These are phyloP conservation scores for Tuta absoluta DNA, from an alignment of 2,888 invertebrate species.

Conservation along the genomic window DNA sequence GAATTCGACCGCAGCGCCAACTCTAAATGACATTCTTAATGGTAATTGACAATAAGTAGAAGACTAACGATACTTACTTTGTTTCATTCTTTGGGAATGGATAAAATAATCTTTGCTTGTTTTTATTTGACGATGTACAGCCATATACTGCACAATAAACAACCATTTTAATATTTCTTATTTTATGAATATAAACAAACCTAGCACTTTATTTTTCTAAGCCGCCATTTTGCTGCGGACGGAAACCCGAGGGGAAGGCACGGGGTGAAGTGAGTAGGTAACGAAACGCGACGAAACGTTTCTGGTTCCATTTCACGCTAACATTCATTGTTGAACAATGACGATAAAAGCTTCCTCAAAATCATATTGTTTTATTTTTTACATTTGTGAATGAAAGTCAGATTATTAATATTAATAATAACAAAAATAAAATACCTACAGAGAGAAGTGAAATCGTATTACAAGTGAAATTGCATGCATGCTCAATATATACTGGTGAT, in stretches of 20 bases:
- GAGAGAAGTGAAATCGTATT: too few relatives aligned
- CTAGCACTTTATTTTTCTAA: not conserved
- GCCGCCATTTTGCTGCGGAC: constrained; percentile 15
- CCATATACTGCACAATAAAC: constrained; percentile 16
- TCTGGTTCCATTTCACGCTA: not conserved
- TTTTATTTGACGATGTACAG: constrained; percentile 12
- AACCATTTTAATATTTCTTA: constrained; percentile 17
- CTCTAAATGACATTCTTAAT: not conserved
- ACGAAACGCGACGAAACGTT: not conserved
- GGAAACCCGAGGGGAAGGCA: not conserved
- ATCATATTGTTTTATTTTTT: too few relatives aligned
- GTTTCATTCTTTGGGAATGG: constrained; percentile 15
- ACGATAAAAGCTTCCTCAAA: too few relatives aligned
- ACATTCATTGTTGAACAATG: not conserved
- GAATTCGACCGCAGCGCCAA: not conserved
- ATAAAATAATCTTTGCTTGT: constrained; percentile 10
- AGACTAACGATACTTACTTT: constrained; percentile 14
- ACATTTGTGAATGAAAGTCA: too few relatives aligned
- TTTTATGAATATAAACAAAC: constrained; percentile 22
- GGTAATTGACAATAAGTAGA: not conserved
- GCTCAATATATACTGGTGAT: too few relatives aligned
- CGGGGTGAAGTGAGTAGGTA: not conserved
- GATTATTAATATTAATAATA: too few relatives aligned
- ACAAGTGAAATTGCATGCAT: too few relatives aligned
- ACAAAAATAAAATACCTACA: too few relatives aligned